A percentile compares a stretch with the other conserved stretches of the same genome.
phyloP scores from a whole-genome alignment of 2,113 vertebrate species.

The Pseudonaja textilis region DNA sequence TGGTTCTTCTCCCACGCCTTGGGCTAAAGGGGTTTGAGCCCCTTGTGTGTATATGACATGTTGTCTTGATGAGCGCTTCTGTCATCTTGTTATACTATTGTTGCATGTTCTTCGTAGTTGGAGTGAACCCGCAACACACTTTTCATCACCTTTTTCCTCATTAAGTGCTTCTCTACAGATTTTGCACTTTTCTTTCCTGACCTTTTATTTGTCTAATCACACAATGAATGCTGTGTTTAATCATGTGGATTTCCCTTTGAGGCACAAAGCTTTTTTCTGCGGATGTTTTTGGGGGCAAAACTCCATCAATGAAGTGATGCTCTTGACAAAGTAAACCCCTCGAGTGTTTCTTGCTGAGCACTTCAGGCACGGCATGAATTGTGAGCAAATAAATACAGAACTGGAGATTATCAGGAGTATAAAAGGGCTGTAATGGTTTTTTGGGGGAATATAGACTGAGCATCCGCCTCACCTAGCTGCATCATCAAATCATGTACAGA shows the following conservation, averaged over 20 bases:
- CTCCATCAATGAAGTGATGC: rapidly evolving
- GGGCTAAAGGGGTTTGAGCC: too few relatives aligned
- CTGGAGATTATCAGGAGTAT: rapidly evolving
- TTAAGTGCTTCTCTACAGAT: neutral
- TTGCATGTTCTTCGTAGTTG: too few relatives aligned
- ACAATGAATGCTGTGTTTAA: neutral
- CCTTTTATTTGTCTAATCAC: neutral
- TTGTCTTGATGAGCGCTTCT: too few relatives aligned
- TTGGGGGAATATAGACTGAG: neutral
- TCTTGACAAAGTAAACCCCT: neutral
- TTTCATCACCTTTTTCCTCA: neutral
- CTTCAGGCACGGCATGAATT: rapidly evolving
- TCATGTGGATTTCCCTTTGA: neutral
- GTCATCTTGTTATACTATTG: too few relatives aligned
- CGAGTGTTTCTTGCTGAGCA: neutral
- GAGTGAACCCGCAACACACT: neutral
- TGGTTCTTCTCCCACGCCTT: too few relatives aligned
- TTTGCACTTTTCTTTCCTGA: neutral
- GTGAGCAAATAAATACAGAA: neutral
- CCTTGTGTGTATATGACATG: too few relatives aligned
- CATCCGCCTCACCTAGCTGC: neutral
- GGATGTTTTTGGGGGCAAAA: rapidly evolving
- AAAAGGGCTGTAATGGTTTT: neutral
- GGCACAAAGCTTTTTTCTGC: neutral
- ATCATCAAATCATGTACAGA: conserved; percentile 13